Percentiles rank a stretch among this genome's conserved stretches.
phyloP scores from a whole-genome alignment of 1,140 invertebrate species.

The Platorchestia sp. region DNA sequence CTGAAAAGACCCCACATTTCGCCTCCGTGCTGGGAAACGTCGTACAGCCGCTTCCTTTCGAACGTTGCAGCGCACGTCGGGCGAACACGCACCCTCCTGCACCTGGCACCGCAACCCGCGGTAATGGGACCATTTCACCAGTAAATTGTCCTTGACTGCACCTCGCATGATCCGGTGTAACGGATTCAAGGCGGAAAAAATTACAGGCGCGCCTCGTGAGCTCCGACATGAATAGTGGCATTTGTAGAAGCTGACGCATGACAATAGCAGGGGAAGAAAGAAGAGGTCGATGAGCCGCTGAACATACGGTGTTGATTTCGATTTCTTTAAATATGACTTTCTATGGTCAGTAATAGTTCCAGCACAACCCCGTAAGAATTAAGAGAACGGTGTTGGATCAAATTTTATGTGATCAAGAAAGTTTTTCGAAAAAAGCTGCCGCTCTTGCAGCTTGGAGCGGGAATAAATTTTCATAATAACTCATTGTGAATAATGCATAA shows the following conservation, averaged over 20 bases:
- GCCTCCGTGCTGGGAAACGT: neutral
- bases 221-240: neutral
- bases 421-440: no score
- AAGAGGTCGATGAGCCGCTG: neutral
- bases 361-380: no score
- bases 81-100: neutral
- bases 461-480: no score
- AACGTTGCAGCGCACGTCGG: neutral
- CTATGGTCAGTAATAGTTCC: no score
- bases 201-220: neutral
- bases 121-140: neutral
- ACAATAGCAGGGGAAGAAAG: neutral
- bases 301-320: no score
- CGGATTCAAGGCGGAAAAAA: constrained; percentile 6
- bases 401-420: no score
- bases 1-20: neutral
- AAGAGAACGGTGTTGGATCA: no score
- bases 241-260: neutral
- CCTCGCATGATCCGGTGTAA: neutral
- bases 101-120: neutral
- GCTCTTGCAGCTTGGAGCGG: no score
- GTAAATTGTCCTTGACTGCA: constrained; percentile 24
- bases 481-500: no score
- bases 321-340: no score
- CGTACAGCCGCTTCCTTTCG: neutral